A percentile compares a stretch with the other conserved stretches of the same genome.
Evolutionary conservation across 1,140 invertebrate species (phyloP).

Genomic region (Heterodera schachtii): DNA sequence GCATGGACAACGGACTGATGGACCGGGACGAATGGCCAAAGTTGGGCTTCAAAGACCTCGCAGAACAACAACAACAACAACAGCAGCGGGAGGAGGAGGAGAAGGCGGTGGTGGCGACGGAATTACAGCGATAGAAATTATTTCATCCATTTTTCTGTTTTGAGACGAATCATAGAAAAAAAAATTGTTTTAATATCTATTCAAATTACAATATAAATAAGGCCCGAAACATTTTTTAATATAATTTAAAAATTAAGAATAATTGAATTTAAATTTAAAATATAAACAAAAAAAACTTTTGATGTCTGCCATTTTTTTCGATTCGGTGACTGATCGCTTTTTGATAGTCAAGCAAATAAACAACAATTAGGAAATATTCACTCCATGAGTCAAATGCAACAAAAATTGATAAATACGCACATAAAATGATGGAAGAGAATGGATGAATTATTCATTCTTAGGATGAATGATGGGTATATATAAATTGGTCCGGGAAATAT

Average conservation of each 20-base stretch:
- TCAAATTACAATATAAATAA: too few relatives aligned
- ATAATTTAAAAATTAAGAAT: too few relatives aligned
- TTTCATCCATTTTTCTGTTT: neutral
- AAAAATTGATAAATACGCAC: too few relatives aligned
- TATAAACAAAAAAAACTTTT: neutral
- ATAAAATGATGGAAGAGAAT: too few relatives aligned
- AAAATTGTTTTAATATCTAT: too few relatives aligned
- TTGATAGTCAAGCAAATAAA: neutral
- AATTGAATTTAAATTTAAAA: neutral
- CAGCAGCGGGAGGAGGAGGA: neutral
- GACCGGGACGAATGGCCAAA: conserved; percentile 38
- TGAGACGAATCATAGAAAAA: neutral
- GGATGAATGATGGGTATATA: too few relatives aligned
- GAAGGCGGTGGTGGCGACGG: neutral
- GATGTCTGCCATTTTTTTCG: too few relatives aligned
- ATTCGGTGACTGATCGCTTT: too few relatives aligned
- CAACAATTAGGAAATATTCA: neutral
- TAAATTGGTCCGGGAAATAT: too few relatives aligned
- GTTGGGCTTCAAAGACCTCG: conserved; percentile 28
- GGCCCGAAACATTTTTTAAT: too few relatives aligned
- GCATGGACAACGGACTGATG: conserved; percentile 79
- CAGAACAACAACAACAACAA: conserved; percentile 24
- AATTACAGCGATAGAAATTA: neutral
- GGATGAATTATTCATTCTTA: too few relatives aligned
- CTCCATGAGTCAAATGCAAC: neutral